These are phyloP conservation scores for Amphiprion ocellaris DNA, from an alignment of 2,113 vertebrate species.

Conservation along the genomic window DNA sequence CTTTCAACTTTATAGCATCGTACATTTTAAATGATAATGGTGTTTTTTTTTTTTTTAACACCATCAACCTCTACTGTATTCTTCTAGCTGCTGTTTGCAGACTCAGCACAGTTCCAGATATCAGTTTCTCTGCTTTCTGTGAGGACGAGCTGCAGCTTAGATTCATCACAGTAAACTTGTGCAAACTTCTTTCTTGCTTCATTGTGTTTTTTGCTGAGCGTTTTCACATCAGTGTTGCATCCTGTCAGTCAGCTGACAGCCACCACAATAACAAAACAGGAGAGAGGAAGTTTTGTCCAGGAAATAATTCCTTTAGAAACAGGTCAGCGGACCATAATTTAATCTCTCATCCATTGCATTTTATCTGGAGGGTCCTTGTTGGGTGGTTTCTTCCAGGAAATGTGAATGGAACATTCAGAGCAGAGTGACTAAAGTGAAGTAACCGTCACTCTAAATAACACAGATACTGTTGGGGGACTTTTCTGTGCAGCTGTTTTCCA, in stretches of 20 bases:
- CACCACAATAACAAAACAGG: slow-evolving; percentile 16
- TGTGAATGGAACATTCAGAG: too few species aligned
- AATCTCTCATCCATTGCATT: background rate
- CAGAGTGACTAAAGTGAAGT: too few species aligned
- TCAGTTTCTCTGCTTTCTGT: background rate
- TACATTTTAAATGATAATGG: too few species aligned
- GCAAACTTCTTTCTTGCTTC: background rate
- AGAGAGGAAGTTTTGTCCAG: slow-evolving; percentile 27
- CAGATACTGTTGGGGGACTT: fast-evolving
- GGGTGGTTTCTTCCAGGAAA: background rate
- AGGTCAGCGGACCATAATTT: background rate
- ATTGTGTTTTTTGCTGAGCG: background rate
- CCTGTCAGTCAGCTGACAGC: slow-evolving; percentile 42
- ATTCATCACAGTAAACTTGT: too few species aligned
- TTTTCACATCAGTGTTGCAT: background rate
- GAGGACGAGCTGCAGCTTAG: background rate
- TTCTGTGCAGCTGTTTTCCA: slow-evolving; percentile 1
- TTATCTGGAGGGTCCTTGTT: background rate
- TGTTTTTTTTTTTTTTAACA: too few species aligned
- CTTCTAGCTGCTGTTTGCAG: background rate
- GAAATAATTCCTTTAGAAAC: slow-evolving; percentile 22
- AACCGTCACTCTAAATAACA: too few species aligned
- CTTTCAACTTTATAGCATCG: background rate
- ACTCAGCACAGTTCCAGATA: too few species aligned
- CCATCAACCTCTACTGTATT: background rate